Percentiles rank a stretch among this genome's conserved stretches.
Conservation (phyloP, 2,797 vertebrate genomes). For the Geotrypetes seraphini region DNA sequence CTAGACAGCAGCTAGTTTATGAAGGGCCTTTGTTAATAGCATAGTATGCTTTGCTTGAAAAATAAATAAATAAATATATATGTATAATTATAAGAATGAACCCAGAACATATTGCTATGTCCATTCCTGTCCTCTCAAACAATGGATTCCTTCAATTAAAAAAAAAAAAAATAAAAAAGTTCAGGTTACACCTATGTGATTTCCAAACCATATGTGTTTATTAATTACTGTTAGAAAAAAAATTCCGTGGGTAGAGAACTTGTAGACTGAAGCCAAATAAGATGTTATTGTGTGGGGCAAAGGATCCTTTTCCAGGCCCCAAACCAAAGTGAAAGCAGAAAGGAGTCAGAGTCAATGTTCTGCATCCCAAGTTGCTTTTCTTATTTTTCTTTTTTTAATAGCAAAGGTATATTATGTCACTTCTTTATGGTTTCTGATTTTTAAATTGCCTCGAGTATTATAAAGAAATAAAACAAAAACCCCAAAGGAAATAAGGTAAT, state of each 20-base stretch:
- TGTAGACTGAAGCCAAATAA: neutral
- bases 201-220: neutral
- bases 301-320: neutral
- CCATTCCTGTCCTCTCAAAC: conserved; percentile 1
- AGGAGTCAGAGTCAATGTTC: neutral
- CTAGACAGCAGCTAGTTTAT: conserved; percentile 23
- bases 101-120: conserved; percentile 2
- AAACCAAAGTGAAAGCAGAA: neutral
- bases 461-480: too few species aligned
- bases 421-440: too few species aligned
- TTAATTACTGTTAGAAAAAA: conserved; percentile 2
- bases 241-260: conserved; percentile 1
- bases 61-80: neutral
- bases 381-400: too few species aligned
- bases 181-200: conserved; percentile 3
- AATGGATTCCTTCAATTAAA: conserved; percentile 2
- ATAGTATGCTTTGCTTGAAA: conserved; percentile 1
- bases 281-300: neutral
- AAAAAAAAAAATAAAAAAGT: too few species aligned
- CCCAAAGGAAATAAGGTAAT: too few species aligned
- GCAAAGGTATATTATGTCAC: too few species aligned
- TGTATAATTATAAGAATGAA: neutral
- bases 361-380: neutral
- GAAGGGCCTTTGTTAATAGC: conserved; percentile 7
- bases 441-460: too few species aligned